Evolutionary conservation across 2,113 vertebrate species (phyloP).

Genomic region (Notechis scutatus): DNA sequence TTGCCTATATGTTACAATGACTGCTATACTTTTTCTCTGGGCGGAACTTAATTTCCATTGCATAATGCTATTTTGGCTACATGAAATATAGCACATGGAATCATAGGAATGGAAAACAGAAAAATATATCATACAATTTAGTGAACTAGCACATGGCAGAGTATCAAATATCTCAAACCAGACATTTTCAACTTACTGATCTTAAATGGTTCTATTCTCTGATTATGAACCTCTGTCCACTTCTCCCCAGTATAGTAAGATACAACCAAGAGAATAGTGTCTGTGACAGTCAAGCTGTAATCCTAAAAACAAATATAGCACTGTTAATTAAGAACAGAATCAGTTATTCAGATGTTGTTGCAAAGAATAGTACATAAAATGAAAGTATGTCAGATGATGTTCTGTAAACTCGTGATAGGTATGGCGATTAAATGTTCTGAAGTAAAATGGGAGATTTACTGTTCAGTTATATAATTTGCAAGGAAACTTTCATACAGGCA

Average conservation of each 20-base stretch:
- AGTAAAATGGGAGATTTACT: background rate
- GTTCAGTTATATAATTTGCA: background rate
- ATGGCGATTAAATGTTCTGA: background rate
- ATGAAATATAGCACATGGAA: background rate
- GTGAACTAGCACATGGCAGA: background rate
- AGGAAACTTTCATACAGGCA: background rate
- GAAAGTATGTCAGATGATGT: too few species aligned
- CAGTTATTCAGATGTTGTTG: background rate
- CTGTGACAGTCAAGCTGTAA: constrained; percentile 33
- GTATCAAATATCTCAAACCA: background rate
- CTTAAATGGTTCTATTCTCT: constrained; percentile 32
- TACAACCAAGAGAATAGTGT: constrained; percentile 45
- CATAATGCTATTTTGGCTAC: background rate
- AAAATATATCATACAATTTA: background rate
- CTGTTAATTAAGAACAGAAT: background rate
- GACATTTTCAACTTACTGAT: constrained; percentile 56
- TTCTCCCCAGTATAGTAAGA: constrained; percentile 39
- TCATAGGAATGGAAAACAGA: background rate
- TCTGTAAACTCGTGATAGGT: background rate
- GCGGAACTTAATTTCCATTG: background rate
- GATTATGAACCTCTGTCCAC: background rate
- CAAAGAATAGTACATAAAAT: background rate
- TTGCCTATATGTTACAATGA: background rate
- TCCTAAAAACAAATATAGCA: constrained; percentile 31
- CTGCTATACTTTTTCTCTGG: background rate